Evolutionary conservation across 2,888 invertebrate genomes (phyloP), one percentile per base, ranked within the genome.

Genomic region (Tanytarsus gracilentus): DNA sequence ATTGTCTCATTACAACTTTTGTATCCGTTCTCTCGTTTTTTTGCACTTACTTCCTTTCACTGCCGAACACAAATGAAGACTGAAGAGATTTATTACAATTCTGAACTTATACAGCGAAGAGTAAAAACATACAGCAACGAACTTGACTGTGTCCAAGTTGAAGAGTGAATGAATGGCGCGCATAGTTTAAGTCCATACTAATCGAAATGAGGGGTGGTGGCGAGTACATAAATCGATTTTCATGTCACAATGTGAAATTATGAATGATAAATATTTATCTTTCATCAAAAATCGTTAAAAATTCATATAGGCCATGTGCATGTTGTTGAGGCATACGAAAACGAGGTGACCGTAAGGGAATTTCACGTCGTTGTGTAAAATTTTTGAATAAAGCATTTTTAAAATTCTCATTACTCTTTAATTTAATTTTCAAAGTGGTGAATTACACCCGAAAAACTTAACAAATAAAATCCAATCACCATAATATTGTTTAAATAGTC

Each of bases 261-360:
- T 55, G 55, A 55, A 55, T 55, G 33, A 55, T 53, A 29, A n/a
- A 53, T 53, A 53, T 53, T 53, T 53, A 53, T 55, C 55, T 55
- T 55, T 55, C 55, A 55, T 55, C 55, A 39, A 39, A 55, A 40
- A 55, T 55, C 55, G 21, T 55, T 55, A 55, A 55, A 55, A 40
- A 40, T 55, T 55, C 40, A 55, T 40, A n/a, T n/a, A n/a, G n/a
- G 40, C 55, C 16, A 5, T n/a, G 40, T 55, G 36, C 40, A 55
- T 55, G 55, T 29, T 25, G n/a, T 23, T 49, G 4, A 3, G 26
- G 7, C n/a, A n/a, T n/a, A 11, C 11, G 30, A 30, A 30, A 6
- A 11, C 7, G 30, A 6, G 30, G 30, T 6, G 7, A 30, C 6
- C 6, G 30, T 30, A 6, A 6, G 30, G 6, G 6, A 30, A 11